Evolutionary conservation across 2,113 vertebrate species (phyloP).

Genomic region (Glaucidium brasilianum): DNA sequence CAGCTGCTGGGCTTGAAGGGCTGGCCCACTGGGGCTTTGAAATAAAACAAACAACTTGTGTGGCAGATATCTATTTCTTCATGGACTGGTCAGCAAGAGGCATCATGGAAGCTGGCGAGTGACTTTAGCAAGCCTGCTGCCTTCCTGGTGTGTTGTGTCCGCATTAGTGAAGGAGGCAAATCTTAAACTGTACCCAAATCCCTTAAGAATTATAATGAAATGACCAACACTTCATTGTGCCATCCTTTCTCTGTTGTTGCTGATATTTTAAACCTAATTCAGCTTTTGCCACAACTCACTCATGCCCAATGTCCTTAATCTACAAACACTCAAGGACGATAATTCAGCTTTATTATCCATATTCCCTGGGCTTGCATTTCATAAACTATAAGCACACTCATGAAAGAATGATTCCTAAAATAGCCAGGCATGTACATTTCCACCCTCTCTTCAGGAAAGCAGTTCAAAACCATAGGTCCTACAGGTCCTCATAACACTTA

Average conservation of each 20-base stretch:
- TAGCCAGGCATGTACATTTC: not conserved
- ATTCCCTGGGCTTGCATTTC: not conserved
- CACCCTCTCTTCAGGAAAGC: not conserved
- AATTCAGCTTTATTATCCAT: slow-evolving; percentile 30
- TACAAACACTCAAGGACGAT: not conserved
- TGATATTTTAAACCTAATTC: not conserved
- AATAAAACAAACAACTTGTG: slow-evolving; percentile 31
- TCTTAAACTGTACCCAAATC: not conserved
- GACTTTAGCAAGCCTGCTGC: not conserved
- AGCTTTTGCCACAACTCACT: not conserved
- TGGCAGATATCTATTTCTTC: not conserved
- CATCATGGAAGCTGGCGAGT: not conserved
- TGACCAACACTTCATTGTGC: not conserved
- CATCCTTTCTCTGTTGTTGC: not conserved
- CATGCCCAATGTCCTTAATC: not conserved
- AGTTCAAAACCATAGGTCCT: slow-evolving; percentile 2
- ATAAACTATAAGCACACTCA: slow-evolving; percentile 1
- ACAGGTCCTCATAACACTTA: slow-evolving; percentile 9
- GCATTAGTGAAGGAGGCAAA: not conserved
- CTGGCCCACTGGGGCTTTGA: not conserved
- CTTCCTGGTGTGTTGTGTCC: not conserved
- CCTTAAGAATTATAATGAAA: not conserved
- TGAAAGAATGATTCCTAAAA: slow-evolving; percentile 25
- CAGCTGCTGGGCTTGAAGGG: slow-evolving; percentile 31
- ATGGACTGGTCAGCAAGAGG: not conserved